These are phyloP conservation scores for Cossypha caffra DNA, from an alignment of 2,797 vertebrate species.

Conservation along the genomic window DNA sequence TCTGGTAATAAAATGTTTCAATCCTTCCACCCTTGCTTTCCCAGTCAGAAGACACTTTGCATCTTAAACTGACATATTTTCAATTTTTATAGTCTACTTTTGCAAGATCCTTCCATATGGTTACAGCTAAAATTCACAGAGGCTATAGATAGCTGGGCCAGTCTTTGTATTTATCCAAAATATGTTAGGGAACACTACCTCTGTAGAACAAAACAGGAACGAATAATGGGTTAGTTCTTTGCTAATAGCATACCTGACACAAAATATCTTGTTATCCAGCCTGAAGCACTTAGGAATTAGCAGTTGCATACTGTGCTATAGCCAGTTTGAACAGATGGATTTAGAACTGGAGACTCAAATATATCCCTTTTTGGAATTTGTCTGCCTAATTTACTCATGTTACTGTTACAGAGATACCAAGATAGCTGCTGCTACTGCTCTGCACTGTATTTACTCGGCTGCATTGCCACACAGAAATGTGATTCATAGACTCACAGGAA, in stretches of 20 bases:
- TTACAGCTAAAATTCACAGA: slow-evolving; percentile 41
- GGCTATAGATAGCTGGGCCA: slow-evolving; percentile 33
- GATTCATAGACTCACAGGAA: slow-evolving; percentile 65
- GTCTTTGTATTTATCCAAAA: slow-evolving; percentile 8
- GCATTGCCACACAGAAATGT: slow-evolving; percentile 56
- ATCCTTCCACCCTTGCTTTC: slow-evolving; percentile 15
- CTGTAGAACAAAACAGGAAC: background rate
- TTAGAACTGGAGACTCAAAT: slow-evolving; percentile 67
- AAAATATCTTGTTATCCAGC: slow-evolving; percentile 37
- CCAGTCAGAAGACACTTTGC: slow-evolving; percentile 6
- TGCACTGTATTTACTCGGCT: slow-evolving; percentile 63
- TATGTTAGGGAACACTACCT: background rate
- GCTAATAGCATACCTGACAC: slow-evolving; percentile 32
- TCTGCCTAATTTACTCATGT: slow-evolving; percentile 65
- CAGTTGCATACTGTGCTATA: slow-evolving; percentile 18
- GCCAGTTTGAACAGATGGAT: slow-evolving; percentile 75
- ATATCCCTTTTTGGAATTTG: slow-evolving; percentile 67
- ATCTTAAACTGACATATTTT: slow-evolving; percentile 40
- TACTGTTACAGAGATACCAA: slow-evolving; percentile 55
- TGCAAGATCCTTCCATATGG: slow-evolving; percentile 49
- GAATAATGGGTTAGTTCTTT: background rate
- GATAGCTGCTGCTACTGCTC: slow-evolving; percentile 50
- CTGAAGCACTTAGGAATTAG: slow-evolving; percentile 42
- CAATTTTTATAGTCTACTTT: slow-evolving; percentile 31
- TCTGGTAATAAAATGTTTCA: slow-evolving; percentile 32